Evolutionary conservation across 2,113 vertebrate species (phyloP).

Genomic region (Heterocephalus glaber): DNA sequence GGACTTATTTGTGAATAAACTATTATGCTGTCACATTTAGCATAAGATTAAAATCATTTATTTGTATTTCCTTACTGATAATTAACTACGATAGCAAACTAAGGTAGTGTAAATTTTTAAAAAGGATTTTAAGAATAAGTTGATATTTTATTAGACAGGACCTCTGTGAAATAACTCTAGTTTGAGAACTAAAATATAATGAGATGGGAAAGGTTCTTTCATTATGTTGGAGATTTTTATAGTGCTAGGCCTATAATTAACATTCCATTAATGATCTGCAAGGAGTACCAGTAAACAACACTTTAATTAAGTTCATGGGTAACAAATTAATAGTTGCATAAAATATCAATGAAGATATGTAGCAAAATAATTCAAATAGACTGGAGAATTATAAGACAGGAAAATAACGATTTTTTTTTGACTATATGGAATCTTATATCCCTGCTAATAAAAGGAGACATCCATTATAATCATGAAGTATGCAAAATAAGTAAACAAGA

Average conservation of each 20-base stretch:
- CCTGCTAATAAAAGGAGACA: constrained; percentile 27
- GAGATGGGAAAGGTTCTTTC: constrained; percentile 54
- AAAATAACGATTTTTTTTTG: constrained; percentile 4
- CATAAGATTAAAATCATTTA: constrained; percentile 40
- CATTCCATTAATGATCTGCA: constrained; percentile 60
- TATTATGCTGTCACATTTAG: constrained; percentile 5
- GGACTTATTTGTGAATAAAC: neutral
- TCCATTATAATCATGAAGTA: neutral
- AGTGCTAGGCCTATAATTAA: constrained; percentile 39
- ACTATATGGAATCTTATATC: neutral
- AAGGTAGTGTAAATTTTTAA: neutral
- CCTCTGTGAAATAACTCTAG: neutral
- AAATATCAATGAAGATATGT: constrained; percentile 46
- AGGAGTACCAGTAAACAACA: constrained; percentile 62
- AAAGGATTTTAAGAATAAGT: constrained; percentile 43
- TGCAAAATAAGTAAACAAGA: constrained; percentile 27
- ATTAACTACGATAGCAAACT: constrained; percentile 23
- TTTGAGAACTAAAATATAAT: constrained; percentile 57
- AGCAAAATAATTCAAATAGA: constrained; percentile 60
- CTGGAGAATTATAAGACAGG: constrained; percentile 31
- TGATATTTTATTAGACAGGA: constrained; percentile 45
- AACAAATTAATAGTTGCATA: constrained; percentile 62
- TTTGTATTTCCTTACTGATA: constrained; percentile 37
- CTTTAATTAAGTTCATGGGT: constrained; percentile 65
- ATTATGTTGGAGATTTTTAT: constrained; percentile 60